A percentile compares a stretch with the other conserved stretches of the same genome.
Evolutionary conservation across 2,113 vertebrate species (phyloP).

Genomic region (Heterochromis multidens): DNA sequence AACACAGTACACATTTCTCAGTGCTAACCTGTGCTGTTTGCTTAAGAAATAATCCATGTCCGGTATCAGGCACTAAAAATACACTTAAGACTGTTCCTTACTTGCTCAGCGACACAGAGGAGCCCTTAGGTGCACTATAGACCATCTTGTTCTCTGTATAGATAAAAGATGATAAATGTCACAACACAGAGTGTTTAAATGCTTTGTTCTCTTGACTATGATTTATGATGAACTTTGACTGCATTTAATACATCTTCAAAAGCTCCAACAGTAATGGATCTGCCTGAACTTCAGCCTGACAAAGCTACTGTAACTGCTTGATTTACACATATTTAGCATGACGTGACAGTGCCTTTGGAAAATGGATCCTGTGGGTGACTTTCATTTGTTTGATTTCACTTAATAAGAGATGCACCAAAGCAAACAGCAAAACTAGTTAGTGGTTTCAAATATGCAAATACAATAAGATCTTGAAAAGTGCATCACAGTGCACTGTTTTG

Average conservation of each 20-base stretch:
- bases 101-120: slow-evolving; percentile 39
- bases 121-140: slow-evolving; percentile 37
- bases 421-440: neutral
- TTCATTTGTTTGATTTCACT: neutral
- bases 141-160: slow-evolving; percentile 40
- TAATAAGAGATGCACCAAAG: neutral
- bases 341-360: neutral
- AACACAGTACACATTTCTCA: slow-evolving; percentile 45
- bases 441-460: neutral
- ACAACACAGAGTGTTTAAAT: slow-evolving; percentile 37
- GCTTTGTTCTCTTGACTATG: slow-evolving; percentile 50
- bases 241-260: slow-evolving; percentile 28
- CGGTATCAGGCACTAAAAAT: slow-evolving; percentile 67
- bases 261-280: slow-evolving; percentile 47
- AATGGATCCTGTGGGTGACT: neutral
- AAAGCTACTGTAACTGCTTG: slow-evolving; percentile 43
- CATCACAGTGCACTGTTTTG: neutral
- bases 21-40: slow-evolving; percentile 55
- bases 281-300: slow-evolving; percentile 41
- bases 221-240: slow-evolving; percentile 55
- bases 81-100: slow-evolving; percentile 40
- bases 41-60: slow-evolving; percentile 73
- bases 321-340: slow-evolving; percentile 30
- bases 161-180: slow-evolving; percentile 63
- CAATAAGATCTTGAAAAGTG: neutral